phyloP scores from a whole-genome alignment of 2,888 invertebrate genomes.

The Ormyrus nitidulus region DNA sequence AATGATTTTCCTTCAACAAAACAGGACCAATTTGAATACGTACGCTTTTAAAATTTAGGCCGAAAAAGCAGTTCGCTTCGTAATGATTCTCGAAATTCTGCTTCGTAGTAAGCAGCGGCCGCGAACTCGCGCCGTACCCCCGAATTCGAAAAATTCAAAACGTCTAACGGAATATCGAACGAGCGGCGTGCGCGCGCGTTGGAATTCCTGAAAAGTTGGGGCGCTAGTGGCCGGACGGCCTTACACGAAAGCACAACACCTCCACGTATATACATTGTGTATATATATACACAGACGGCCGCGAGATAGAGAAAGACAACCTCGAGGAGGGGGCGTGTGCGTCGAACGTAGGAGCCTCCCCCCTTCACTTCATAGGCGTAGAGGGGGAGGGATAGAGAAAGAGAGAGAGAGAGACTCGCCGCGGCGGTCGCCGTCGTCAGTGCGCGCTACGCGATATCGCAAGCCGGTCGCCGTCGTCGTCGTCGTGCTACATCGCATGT shows the following conservation, averaged over 20 bases:
- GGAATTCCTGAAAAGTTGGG: too few species aligned
- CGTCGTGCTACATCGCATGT: neutral
- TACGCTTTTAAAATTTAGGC: too few species aligned
- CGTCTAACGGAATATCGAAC: neutral
- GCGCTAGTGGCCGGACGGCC: conserved; percentile 15
- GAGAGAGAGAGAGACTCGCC: conserved; percentile 51
- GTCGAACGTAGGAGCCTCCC: conserved; percentile 41
- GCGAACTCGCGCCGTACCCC: neutral
- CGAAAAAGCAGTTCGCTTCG: too few species aligned
- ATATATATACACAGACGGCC: neutral
- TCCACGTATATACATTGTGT: too few species aligned
- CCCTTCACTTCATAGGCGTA: conserved; percentile 9
- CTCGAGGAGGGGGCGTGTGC: conserved; percentile 41
- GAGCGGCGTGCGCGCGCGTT: neutral
- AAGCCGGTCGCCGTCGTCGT: conserved; percentile 67
- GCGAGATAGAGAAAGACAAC: conserved; percentile 16
- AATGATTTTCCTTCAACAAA: too few species aligned
- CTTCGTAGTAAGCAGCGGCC: too few species aligned
- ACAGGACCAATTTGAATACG: too few species aligned
- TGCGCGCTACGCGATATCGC: conserved; percentile 74
- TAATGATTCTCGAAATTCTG: too few species aligned
- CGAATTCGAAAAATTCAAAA: conserved; percentile 1
- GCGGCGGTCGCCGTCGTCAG: conserved; percentile 67
- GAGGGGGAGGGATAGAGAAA: conserved; percentile 11
- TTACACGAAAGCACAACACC: neutral